Base-by-base conservation (phyloP, 2,888 invertebrate genomes). In the Agrypnus murinus region DNA sequence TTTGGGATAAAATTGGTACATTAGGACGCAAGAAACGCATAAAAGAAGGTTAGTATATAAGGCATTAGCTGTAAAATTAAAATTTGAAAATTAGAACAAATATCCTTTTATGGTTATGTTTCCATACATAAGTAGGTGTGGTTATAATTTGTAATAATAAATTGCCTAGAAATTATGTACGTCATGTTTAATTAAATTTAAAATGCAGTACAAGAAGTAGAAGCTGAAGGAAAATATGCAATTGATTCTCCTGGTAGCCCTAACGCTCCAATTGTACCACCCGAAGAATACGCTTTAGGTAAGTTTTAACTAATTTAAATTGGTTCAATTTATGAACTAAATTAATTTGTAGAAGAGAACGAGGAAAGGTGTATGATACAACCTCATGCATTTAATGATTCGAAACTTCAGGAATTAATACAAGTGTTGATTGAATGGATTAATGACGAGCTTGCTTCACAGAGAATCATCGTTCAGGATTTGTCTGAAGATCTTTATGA, bases 401-500 rank as follows among this genome's bases (percentile, higher is more conserved):
- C 95, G 0, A 93, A 95, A 84, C 90, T 98, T 0, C 90, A 91
- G 72, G 95, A 96, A 79, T 88, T 98, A 38, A 92, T 95, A 62
- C 90, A 90, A 78, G 93, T 98, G 40, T 87, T 99, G 57, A 93
- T 98, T 78, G 97, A 98, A 79, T 99, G 99, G 99, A 95, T 99
- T 65, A 99, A 99, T 85, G 98, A 99, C 87, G 99, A 98, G 85
- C 87, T 99, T 64, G 98, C 98, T 0, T 91, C 94, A 75, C 96
- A 99, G 80, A 89, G 99, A 81, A 99, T 99, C 74, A 98, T 99
- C 80, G 98, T 99, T 0, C 96, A 98, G 86, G 93, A 97, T 79
- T 92, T 99, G 53, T 95, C 95, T 77, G 98, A 99, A 85, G 99
- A 99, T 87, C 88, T 99, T 75, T 99, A 97, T 86, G 99, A 99